phyloP scores from a whole-genome alignment of 1,140 invertebrate species.

The Cydia amplana region DNA sequence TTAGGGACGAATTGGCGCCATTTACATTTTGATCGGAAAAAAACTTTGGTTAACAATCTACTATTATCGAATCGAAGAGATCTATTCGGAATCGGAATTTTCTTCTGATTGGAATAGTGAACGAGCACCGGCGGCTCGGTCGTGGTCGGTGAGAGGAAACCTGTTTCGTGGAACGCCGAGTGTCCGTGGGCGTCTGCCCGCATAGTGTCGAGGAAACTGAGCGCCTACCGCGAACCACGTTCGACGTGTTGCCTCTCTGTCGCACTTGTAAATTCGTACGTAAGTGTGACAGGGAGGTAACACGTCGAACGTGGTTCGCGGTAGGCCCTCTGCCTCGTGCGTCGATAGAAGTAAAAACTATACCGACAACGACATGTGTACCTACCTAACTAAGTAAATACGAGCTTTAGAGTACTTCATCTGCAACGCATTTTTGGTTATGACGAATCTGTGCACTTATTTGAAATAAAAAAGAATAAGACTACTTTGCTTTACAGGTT shows the following conservation, averaged over 20 bases:
- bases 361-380: conserved; percentile 38
- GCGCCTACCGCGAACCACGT: too few relatives aligned
- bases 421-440: neutral
- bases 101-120: conserved; percentile 28
- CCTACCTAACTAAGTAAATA: neutral
- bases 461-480: too few relatives aligned
- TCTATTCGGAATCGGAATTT: conserved; percentile 25
- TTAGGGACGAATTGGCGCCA: too few relatives aligned
- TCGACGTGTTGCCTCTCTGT: too few relatives aligned
- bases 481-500: too few relatives aligned
- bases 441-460: too few relatives aligned
- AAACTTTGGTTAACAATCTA: too few relatives aligned
- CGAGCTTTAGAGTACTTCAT: neutral
- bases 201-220: conserved; percentile 4
- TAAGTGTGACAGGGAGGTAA: too few relatives aligned
- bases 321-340: too few relatives aligned
- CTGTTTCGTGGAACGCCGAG: conserved; percentile 57
- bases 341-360: conserved; percentile 35
- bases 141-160: conserved; percentile 72
- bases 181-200: conserved; percentile 63
- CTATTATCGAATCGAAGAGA: conserved; percentile 4
- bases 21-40: too few relatives aligned
- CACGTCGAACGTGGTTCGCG: too few relatives aligned
- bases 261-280: too few relatives aligned
- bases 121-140: conserved; percentile 41